phyloP scores from a whole-genome alignment of 2,797 vertebrate genomes.

The Cichlasoma orientale region DNA sequence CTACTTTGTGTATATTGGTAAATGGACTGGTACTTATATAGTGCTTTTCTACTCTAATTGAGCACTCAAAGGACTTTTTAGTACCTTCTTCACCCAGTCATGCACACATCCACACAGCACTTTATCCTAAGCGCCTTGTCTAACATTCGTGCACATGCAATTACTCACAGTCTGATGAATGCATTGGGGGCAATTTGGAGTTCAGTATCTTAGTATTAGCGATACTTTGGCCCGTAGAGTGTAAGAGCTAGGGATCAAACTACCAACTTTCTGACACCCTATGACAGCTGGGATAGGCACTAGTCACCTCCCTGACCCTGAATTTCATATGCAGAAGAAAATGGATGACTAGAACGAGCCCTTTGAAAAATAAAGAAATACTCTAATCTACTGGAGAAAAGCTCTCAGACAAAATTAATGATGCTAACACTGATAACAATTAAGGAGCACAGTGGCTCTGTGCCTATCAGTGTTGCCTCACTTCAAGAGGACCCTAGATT shows the following conservation, averaged over 20 bases:
- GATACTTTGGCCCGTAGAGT: not conserved
- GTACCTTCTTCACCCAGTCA: not conserved
- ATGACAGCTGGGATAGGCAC: not conserved
- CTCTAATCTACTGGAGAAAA: slow-evolving; percentile 7
- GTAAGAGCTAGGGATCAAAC: too few relatives aligned
- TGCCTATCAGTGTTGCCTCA: not conserved
- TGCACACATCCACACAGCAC: not conserved
- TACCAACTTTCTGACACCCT: too few relatives aligned
- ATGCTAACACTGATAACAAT: slow-evolving; percentile 26
- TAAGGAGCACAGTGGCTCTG: not conserved
- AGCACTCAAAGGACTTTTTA: too few relatives aligned
- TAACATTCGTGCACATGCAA: not conserved
- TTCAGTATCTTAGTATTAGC: not conserved
- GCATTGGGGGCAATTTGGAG: not conserved
- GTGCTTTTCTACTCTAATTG: too few relatives aligned
- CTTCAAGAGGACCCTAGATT: too few relatives aligned
- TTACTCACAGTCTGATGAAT: not conserved
- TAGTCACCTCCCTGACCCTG: not conserved
- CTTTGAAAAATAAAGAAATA: not conserved
- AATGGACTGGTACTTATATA: not conserved
- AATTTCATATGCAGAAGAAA: not conserved
- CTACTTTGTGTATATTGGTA: not conserved
- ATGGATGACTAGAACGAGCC: not conserved
- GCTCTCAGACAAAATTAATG: slow-evolving; percentile 24
- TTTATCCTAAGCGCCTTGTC: not conserved